These are phyloP conservation scores for Eilema depressum DNA, from an alignment of 2,888 invertebrate species.

Conservation along the genomic window DNA sequence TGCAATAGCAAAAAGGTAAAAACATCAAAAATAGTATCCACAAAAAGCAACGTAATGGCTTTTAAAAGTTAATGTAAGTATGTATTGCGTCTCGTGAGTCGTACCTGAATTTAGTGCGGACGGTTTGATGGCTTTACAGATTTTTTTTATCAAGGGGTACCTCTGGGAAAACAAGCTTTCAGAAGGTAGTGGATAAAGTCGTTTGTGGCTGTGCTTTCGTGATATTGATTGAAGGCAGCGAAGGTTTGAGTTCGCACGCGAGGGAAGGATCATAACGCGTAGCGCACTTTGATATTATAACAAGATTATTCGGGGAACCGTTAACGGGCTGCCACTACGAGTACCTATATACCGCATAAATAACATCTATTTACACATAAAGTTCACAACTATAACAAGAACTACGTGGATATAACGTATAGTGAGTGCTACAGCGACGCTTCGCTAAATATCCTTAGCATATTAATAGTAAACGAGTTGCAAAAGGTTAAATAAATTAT, in stretches of 20 bases:
- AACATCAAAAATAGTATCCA: slow-evolving; percentile 35
- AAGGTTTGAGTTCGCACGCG: slow-evolving; percentile 80
- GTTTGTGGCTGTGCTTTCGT: slow-evolving; percentile 70
- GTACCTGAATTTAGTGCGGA: slow-evolving; percentile 62
- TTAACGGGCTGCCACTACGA: slow-evolving; percentile 59
- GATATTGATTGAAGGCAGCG: slow-evolving; percentile 76
- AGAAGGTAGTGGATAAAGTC: slow-evolving; percentile 73
- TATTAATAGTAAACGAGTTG: not conserved
- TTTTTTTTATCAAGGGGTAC: slow-evolving; percentile 65
- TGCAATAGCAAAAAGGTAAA: slow-evolving; percentile 36
- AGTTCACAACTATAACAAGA: slow-evolving; percentile 25
- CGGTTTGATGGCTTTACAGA: slow-evolving; percentile 68
- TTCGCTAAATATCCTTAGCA: slow-evolving; percentile 8
- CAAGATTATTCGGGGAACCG: slow-evolving; percentile 70
- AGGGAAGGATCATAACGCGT: slow-evolving; percentile 75
- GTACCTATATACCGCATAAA: slow-evolving; percentile 53
- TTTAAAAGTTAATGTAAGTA: slow-evolving; percentile 52
- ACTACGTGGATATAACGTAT: slow-evolving; percentile 8
- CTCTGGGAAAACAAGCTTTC: slow-evolving; percentile 69
- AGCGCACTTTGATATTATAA: slow-evolving; percentile 76
- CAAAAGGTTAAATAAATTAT: not conserved
- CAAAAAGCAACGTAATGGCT: slow-evolving; percentile 37
- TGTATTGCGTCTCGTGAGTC: slow-evolving; percentile 51
- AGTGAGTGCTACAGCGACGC: slow-evolving; percentile 10
- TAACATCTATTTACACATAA: slow-evolving; percentile 41